Percentiles rank a stretch among this genome's conserved stretches.
phyloP scores from a whole-genome alignment of 2,113 vertebrate species.

The Odontophorus gujanensis region DNA sequence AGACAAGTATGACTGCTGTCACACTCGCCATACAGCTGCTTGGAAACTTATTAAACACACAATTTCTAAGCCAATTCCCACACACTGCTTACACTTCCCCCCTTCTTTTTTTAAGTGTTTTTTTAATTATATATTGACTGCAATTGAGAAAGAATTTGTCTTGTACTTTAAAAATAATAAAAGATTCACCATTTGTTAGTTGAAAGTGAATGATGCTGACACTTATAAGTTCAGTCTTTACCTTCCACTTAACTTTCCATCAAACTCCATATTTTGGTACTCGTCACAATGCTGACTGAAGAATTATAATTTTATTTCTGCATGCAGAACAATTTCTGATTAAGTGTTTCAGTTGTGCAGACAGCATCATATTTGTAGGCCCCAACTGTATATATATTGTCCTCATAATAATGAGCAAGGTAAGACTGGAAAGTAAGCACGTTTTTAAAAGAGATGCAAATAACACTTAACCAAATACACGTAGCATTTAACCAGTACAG shows the following conservation, averaged over 20 bases:
- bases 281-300: background rate
- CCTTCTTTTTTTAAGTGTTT: background rate
- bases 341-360: background rate
- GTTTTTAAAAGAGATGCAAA: conserved; percentile 30
- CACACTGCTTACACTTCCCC: rapidly evolving
- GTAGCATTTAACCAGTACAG: background rate
- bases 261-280: background rate
- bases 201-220: background rate
- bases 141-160: background rate
- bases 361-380: background rate
- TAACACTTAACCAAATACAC: background rate
- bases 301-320: background rate
- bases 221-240: background rate
- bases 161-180: background rate
- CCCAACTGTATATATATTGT: background rate
- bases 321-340: background rate
- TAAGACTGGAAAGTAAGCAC: background rate
- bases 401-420: background rate
- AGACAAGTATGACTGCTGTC: background rate
- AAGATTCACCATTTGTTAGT: background rate
- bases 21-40: background rate
- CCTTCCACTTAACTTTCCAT: background rate
- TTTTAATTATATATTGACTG: background rate
- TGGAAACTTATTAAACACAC: background rate
- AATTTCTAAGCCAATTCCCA: background rate